Conservation (phyloP, 2,113 vertebrate species). For the Cariama cristata region DNA sequence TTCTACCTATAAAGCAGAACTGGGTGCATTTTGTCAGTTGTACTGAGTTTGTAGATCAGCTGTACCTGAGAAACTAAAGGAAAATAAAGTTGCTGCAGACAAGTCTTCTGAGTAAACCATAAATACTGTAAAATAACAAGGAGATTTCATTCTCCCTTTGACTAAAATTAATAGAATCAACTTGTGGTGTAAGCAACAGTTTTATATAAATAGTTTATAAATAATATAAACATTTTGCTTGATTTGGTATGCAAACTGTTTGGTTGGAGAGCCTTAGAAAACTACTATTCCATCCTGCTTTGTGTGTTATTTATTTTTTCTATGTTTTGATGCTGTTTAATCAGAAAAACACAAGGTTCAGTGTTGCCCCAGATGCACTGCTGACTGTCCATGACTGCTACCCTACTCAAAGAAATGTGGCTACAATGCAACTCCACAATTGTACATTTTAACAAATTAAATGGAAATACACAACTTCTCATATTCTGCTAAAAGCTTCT, state of each 20-base stretch:
- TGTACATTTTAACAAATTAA: background rate
- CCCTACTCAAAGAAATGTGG: background rate
- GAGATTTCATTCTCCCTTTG: background rate
- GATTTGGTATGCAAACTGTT: background rate
- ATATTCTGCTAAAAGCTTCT: background rate
- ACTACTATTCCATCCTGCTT: background rate
- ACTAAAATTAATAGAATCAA: background rate
- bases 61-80: background rate
- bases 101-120: background rate
- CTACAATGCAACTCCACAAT: background rate
- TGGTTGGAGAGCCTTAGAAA: background rate
- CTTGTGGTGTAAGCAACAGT: background rate
- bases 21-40: background rate
- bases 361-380: background rate
- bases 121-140: background rate
- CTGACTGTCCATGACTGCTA: background rate
- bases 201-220: background rate
- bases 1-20: background rate
- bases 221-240: background rate
- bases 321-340: background rate
- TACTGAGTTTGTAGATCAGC: background rate
- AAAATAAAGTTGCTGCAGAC: background rate
- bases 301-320: background rate
- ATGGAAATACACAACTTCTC: background rate
- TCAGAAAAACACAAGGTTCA: background rate